Conservation (phyloP, 2,888 invertebrate species). For the Coleophora flavipennella region DNA sequence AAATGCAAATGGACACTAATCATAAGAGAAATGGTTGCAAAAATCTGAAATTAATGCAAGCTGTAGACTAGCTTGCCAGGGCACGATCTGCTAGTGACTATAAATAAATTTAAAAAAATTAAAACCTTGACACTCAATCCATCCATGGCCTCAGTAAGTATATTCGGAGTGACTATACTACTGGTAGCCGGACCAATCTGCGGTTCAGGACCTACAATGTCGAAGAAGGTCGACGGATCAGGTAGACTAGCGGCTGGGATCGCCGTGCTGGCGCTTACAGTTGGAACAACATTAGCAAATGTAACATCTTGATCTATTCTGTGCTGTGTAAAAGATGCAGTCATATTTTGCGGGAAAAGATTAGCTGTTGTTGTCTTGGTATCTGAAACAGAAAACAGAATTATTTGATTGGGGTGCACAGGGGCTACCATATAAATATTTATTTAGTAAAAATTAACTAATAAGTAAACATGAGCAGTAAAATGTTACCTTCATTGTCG, state of each 20-base stretch:
- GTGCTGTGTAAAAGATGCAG: slow-evolving; percentile 40
- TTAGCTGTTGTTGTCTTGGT: slow-evolving; percentile 29
- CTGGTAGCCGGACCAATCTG: slow-evolving; percentile 37
- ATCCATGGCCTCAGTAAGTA: slow-evolving; percentile 50
- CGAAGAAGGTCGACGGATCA: slow-evolving; percentile 66
- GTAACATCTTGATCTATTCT: slow-evolving; percentile 37
- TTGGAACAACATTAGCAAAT: slow-evolving; percentile 46
- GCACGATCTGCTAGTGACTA: too few relatives aligned
- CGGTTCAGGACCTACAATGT: slow-evolving; percentile 59
- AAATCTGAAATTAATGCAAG: too few relatives aligned
- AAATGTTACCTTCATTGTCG: slow-evolving; percentile 39
- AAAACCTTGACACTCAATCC: slow-evolving; percentile 55
- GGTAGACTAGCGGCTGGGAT: slow-evolving; percentile 54
- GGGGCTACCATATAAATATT: not conserved
- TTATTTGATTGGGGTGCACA: too few relatives aligned
- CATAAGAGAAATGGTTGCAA: too few relatives aligned
- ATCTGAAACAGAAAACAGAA: slow-evolving; percentile 16
- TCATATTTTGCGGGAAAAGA: slow-evolving; percentile 39
- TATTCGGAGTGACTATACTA: slow-evolving; percentile 29
- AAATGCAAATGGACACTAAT: too few relatives aligned
- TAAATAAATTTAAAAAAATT: too few relatives aligned
- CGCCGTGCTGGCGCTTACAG: slow-evolving; percentile 44
- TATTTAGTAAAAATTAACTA: too few relatives aligned
- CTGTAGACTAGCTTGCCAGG: too few relatives aligned
- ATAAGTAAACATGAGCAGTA: slow-evolving; percentile 7